Evolutionary conservation across 2,888 invertebrate species (phyloP).

Genomic region (Endotricha flammealis): DNA sequence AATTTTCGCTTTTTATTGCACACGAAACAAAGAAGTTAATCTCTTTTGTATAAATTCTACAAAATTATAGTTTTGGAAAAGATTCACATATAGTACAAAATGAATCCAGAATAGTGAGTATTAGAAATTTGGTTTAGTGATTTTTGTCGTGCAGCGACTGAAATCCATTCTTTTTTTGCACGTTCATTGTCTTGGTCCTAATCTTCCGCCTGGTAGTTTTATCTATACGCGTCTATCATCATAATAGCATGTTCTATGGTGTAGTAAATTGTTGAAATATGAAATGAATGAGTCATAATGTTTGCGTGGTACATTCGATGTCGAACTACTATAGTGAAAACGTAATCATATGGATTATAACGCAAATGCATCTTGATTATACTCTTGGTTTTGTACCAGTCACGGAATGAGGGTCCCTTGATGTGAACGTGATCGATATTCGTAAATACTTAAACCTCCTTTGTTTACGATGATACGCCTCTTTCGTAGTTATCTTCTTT

Average conservation of each 20-base stretch:
- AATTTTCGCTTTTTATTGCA: conserved; percentile 66
- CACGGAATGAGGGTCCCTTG: conserved; percentile 2
- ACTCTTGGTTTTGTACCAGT: conserved; percentile 32
- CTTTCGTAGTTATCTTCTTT: conserved; percentile 19
- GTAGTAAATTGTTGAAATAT: conserved; percentile 12
- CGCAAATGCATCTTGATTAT: conserved; percentile 39
- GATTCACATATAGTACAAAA: conserved; percentile 71
- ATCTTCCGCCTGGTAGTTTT: conserved; percentile 3
- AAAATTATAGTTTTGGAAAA: conserved; percentile 49
- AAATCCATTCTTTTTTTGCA: conserved; percentile 55
- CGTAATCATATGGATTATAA: conserved; percentile 52
- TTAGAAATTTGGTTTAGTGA: conserved; percentile 46
- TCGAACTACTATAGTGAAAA: conserved; percentile 56
- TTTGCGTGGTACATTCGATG: conserved; percentile 52
- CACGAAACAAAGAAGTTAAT: conserved; percentile 60
- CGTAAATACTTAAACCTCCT: conserved; percentile 20
- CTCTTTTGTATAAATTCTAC: conserved; percentile 46
- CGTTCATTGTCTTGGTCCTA: conserved; percentile 48
- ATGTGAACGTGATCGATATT: neutral
- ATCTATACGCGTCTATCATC: neutral
- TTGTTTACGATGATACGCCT: conserved; percentile 54
- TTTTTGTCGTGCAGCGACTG: conserved; percentile 58
- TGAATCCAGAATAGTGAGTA: conserved; percentile 93
- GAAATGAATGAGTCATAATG: conserved; percentile 63
- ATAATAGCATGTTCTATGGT: neutral